Evolutionary conservation across 2,888 invertebrate genomes (phyloP).

Genomic region (Cerceris rybyensis): DNA sequence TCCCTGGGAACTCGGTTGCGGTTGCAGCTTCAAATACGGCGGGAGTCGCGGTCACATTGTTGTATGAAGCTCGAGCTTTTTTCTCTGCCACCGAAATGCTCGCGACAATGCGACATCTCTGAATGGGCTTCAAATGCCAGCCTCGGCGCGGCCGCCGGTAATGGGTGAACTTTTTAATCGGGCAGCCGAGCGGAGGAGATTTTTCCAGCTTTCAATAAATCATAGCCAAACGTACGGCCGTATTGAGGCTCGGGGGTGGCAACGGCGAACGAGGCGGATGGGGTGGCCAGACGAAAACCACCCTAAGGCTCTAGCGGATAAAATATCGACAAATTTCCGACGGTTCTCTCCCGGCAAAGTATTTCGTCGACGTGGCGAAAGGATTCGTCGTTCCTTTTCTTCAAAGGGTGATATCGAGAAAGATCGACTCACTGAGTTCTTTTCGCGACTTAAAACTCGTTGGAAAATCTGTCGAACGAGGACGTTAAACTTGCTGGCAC

Average conservation of each 20-base stretch:
- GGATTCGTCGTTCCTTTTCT: not conserved
- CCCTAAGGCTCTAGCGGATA: slow-evolving; percentile 39
- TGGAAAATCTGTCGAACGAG: too few species aligned
- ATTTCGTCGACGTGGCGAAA: too few species aligned
- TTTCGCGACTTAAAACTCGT: too few species aligned
- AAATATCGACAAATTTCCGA: slow-evolving; percentile 63
- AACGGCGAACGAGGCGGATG: not conserved
- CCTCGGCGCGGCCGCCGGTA: slow-evolving; percentile 62
- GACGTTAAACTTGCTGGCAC: too few species aligned
- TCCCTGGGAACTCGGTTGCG: slow-evolving; percentile 10
- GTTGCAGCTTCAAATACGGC: slow-evolving; percentile 29
- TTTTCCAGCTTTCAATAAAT: slow-evolving; percentile 72
- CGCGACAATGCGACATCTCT: slow-evolving; percentile 73
- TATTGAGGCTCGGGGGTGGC: slow-evolving; percentile 41
- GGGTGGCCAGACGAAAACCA: slow-evolving; percentile 48
- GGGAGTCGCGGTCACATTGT: slow-evolving; percentile 42
- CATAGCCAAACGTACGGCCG: slow-evolving; percentile 63
- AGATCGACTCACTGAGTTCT: too few species aligned
- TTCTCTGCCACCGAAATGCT: slow-evolving; percentile 54
- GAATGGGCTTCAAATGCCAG: slow-evolving; percentile 64
- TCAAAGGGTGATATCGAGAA: not conserved
- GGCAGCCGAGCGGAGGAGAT: slow-evolving; percentile 38
- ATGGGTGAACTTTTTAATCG: slow-evolving; percentile 75
- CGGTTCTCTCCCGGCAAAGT: slow-evolving; percentile 14
- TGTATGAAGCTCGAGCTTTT: slow-evolving; percentile 41